Percentiles rank a stretch among this genome's conserved stretches.
Evolutionary conservation across 1,140 invertebrate genomes (phyloP).

Genomic region (Lepidostoma basale): DNA sequence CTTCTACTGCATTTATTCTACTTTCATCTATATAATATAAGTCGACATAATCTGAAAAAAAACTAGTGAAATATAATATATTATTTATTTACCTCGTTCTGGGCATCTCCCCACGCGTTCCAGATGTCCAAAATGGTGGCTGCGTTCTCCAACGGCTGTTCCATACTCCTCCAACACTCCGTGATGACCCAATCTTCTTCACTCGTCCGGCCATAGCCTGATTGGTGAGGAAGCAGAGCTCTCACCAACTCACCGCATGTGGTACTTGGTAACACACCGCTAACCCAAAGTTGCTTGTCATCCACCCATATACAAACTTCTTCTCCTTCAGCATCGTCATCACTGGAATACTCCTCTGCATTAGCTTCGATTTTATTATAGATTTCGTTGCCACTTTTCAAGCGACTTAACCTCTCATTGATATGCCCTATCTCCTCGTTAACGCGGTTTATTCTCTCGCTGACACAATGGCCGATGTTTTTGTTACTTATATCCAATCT

Average conservation of each 20-base stretch:
- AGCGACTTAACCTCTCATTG: neutral
- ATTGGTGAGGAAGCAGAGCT: slow-evolving; percentile 57
- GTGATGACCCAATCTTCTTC: slow-evolving; percentile 65
- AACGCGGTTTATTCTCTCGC: neutral
- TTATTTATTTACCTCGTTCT: slow-evolving; percentile 73
- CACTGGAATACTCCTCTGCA: slow-evolving; percentile 27
- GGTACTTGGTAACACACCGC: slow-evolving; percentile 74
- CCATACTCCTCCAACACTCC: slow-evolving; percentile 70
- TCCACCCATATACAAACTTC: slow-evolving; percentile 80
- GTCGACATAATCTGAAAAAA: no score
- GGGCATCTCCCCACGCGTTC: slow-evolving; percentile 75
- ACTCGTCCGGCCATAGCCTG: slow-evolving; percentile 43
- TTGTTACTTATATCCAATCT: neutral
- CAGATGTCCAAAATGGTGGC: slow-evolving; percentile 76
- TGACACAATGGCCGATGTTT: neutral
- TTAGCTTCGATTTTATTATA: slow-evolving; percentile 28
- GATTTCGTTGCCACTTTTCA: neutral
- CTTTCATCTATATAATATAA: no score
- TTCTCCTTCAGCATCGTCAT: slow-evolving; percentile 61
- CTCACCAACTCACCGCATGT: slow-evolving; percentile 79
- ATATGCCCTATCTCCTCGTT: neutral
- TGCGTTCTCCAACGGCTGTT: slow-evolving; percentile 70
- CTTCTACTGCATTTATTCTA: no score
- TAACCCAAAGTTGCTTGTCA: slow-evolving; percentile 78
- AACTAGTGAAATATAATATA: neutral